Evolutionary conservation across 2,888 invertebrate species (phyloP).

Genomic region (Stenotaenia linearis): DNA sequence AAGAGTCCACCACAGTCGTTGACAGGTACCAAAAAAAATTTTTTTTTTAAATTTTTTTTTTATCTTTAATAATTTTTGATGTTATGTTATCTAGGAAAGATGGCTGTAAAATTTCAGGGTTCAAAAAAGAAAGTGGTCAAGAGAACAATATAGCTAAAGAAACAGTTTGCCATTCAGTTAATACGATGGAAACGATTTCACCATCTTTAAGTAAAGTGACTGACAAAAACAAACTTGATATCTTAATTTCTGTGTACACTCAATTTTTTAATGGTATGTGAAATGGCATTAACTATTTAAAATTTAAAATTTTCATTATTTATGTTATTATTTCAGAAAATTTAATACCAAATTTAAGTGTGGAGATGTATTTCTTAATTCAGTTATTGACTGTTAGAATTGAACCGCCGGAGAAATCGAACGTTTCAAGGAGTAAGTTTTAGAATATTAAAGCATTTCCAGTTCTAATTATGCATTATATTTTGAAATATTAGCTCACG

Average conservation of each 20-base stretch:
- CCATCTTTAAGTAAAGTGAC: neutral
- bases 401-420: conserved; percentile 35
- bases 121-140: neutral
- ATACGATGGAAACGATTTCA: conserved; percentile 2
- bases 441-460: too few species aligned
- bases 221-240: neutral
- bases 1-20: neutral
- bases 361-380: conserved; percentile 64
- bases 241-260: neutral
- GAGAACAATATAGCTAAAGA: neutral
- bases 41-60: neutral
- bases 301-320: neutral
- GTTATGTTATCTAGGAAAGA: neutral
- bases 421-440: conserved; percentile 28
- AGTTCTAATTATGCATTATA: too few species aligned
- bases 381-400: conserved; percentile 55
- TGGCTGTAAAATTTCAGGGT: neutral
- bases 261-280: neutral
- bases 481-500: neutral
- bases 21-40: neutral
- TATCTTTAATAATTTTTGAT: neutral
- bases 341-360: conserved; percentile 59
- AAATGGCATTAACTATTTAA: too few species aligned
- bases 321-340: conserved; percentile 43
- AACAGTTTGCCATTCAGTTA: neutral